Evolutionary conservation across 2,888 invertebrate genomes (phyloP).

Genomic region (Ophioninae sp.): DNA sequence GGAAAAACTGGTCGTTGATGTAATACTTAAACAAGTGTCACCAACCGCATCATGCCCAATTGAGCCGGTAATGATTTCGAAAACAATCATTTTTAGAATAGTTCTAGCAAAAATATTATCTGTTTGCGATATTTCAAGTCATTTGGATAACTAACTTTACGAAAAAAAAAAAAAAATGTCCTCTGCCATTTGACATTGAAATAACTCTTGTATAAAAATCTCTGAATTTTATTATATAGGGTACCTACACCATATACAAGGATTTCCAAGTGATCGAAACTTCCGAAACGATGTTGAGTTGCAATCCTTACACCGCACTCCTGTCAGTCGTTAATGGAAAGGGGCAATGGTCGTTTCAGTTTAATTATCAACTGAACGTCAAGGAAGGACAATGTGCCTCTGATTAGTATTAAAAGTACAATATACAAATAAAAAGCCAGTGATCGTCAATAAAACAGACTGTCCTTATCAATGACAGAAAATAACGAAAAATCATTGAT

Average conservation of each 20-base stretch:
- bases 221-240: neutral
- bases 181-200: neutral
- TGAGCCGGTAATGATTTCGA: neutral
- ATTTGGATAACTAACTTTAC: too few species aligned
- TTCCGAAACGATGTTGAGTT: neutral
- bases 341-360: neutral
- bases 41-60: conserved; percentile 1
- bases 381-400: neutral
- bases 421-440: too few species aligned
- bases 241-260: neutral
- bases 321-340: neutral
- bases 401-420: neutral
- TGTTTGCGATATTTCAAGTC: neutral
- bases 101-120: neutral
- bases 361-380: neutral
- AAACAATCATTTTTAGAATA: neutral
- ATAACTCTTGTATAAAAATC: neutral
- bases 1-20: neutral
- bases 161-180: too few species aligned
- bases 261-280: neutral
- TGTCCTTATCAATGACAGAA: too few species aligned
- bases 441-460: too few species aligned
- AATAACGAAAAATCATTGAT: too few species aligned
- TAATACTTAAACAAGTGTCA: neutral
- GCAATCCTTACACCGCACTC: neutral